These are phyloP conservation scores for Polydrusus pterygomalis DNA, from an alignment of 2,888 invertebrate genomes.

Conservation along the genomic window DNA sequence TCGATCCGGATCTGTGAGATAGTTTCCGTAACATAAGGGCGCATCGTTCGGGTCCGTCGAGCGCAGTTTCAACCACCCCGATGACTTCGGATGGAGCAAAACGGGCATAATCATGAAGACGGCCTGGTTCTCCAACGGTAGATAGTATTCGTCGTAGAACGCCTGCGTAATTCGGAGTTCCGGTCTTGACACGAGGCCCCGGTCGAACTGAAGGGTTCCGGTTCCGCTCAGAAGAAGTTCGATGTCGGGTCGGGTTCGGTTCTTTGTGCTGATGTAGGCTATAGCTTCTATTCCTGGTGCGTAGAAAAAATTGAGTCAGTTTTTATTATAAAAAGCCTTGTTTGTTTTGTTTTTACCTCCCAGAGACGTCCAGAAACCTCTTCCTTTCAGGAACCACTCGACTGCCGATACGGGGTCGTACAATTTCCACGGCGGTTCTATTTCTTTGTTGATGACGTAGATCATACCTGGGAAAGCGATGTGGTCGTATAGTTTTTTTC, in stretches of 20 bases:
- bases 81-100: slow-evolving; percentile 82
- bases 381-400: slow-evolving; percentile 32
- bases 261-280: slow-evolving; percentile 76
- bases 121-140: slow-evolving; percentile 19
- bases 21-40: slow-evolving; percentile 86
- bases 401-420: slow-evolving; percentile 24
- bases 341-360: slow-evolving; percentile 54
- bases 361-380: slow-evolving; percentile 56
- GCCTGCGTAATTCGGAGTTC: slow-evolving; percentile 74
- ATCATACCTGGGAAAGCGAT: slow-evolving; percentile 71
- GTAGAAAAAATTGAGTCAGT: slow-evolving; percentile 55
- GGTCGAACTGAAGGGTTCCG: slow-evolving; percentile 63
- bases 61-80: slow-evolving; percentile 79
- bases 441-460: slow-evolving; percentile 33
- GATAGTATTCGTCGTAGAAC: slow-evolving; percentile 71
- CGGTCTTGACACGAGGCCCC: slow-evolving; percentile 65
- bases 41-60: slow-evolving; percentile 82
- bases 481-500: slow-evolving; percentile 79
- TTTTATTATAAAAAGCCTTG: neutral
- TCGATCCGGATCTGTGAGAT: slow-evolving; percentile 79
- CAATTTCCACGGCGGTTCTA: slow-evolving; percentile 26
- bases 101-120: slow-evolving; percentile 76
- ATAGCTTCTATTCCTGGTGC: slow-evolving; percentile 77
- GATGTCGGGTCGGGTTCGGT: slow-evolving; percentile 77
- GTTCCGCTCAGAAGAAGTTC: slow-evolving; percentile 81